phyloP scores from a whole-genome alignment of 2,888 invertebrate species.

The Amblyjoppa proteus region DNA sequence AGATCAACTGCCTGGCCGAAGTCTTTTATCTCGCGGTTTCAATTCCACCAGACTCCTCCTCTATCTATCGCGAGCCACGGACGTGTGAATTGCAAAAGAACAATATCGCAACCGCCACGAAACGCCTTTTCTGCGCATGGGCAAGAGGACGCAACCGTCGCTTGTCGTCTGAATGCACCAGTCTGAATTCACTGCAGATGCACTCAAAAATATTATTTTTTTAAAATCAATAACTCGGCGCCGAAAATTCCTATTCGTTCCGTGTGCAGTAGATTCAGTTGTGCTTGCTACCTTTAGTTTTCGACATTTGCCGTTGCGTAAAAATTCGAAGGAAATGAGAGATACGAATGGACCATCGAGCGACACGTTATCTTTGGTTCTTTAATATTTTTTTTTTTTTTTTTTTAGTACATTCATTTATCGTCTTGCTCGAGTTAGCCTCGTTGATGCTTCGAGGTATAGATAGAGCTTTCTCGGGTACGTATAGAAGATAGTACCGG shows the following conservation, averaged over 20 bases:
- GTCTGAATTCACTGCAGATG: too few relatives aligned
- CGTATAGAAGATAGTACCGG: slow-evolving; percentile 23
- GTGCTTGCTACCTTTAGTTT: neutral
- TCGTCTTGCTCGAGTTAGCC: slow-evolving; percentile 22
- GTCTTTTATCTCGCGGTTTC: slow-evolving; percentile 40
- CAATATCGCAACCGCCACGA: slow-evolving; percentile 16
- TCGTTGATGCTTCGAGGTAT: slow-evolving; percentile 37
- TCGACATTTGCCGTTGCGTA: neutral
- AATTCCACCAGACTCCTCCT: slow-evolving; percentile 7
- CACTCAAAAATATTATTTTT: too few relatives aligned
- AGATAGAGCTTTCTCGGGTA: slow-evolving; percentile 22
- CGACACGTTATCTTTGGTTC: slow-evolving; percentile 9
- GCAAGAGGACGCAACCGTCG: slow-evolving; percentile 6
- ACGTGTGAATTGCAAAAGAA: slow-evolving; percentile 41
- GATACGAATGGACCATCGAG: neutral
- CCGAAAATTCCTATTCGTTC: neutral
- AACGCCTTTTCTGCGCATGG: slow-evolving; percentile 15
- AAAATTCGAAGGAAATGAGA: neutral
- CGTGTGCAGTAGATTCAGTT: neutral
- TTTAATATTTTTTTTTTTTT: neutral
- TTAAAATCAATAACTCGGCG: neutral
- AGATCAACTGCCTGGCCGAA: slow-evolving; percentile 42
- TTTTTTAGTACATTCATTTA: slow-evolving; percentile 43
- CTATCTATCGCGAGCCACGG: slow-evolving; percentile 20
- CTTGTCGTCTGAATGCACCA: neutral